Conservation (phyloP, 2,888 invertebrate species). For the Xestia ashworthii region DNA sequence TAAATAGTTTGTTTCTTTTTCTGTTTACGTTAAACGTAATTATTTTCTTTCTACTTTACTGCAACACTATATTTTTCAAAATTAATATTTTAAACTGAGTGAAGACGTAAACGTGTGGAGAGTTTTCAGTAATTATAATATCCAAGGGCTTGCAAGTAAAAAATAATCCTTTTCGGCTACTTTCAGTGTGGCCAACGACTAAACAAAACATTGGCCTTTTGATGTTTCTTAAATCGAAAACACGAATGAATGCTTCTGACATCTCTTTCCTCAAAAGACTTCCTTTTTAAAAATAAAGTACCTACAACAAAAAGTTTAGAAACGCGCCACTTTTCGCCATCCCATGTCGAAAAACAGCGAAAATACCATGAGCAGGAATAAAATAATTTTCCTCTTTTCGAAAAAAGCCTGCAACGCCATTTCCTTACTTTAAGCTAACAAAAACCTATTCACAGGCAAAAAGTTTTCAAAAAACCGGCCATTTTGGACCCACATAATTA, state of each 20-base stretch:
- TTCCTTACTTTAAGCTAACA: conserved; percentile 17
- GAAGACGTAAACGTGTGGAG: neutral
- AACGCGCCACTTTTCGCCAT: neutral
- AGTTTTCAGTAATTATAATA: neutral
- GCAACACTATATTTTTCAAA: no score
- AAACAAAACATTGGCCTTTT: neutral
- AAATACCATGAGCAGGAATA: neutral
- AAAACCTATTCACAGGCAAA: conserved; percentile 21
- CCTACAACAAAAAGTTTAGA: neutral
- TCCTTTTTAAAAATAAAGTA: neutral
- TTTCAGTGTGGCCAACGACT: neutral
- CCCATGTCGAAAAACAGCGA: neutral
- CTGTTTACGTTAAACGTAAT: no score
- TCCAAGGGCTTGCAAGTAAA: neutral
- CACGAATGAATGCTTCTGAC: neutral
- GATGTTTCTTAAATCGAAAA: neutral
- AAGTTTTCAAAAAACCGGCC: conserved; percentile 15
- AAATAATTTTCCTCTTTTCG: neutral
- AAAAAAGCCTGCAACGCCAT: conserved; percentile 12
- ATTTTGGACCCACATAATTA: conserved; percentile 54
- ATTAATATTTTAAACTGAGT: no score
- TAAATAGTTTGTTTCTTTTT: no score
- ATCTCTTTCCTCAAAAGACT: neutral
- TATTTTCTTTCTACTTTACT: no score
- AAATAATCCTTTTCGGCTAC: neutral